Base-by-base conservation (phyloP, 2,797 vertebrate genomes). In the Champsocephalus gunnari region DNA sequence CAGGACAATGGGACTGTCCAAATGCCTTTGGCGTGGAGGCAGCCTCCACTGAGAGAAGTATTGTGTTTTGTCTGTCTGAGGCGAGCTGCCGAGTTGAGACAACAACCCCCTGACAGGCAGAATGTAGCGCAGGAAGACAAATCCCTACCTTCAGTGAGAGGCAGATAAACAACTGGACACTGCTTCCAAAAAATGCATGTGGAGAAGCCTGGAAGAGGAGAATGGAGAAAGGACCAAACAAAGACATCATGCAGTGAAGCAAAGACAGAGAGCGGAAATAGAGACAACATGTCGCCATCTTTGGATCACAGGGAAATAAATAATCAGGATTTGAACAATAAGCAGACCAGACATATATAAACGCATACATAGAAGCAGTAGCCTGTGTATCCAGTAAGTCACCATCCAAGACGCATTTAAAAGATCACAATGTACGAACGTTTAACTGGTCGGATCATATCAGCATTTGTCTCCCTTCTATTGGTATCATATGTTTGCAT, bases 31-130 rank as follows among this genome's bases (percentile, higher is more conserved):
- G 74, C 54, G 1, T 48, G 45, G 60, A 38, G 14, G 49, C 41
- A 32, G 8, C 70, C 58, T 77, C 79, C 54, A 82, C 50, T 68
- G 62, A 70, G 75, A 82, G 75, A 83, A 80, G 82, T 41, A 82
- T 66, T 77, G 77, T 85, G 67, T 84, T 86, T 81, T 77, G 77
- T 83, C 73, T 66, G 70, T 82, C 68, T 83, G n/a, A 55, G 75
- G 77, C 50, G 1, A 64, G 77, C 58, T 69, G 60, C 70, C 80
- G 67, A 58, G 79, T 77, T 59, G 73, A 86, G 64, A 85, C 80
- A 81, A 82, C 68, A 80, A 58, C 49, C 63, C 28, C 49, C 65
- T 61, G 75, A 87, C 68, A 81, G 79, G 73, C 75, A 58, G 75
- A 48, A 62, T 68, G 51, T 41, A 17, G 68, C 16, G 66, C 73